Conservation (phyloP, 2,888 invertebrate genomes). For the Nomada flava region DNA sequence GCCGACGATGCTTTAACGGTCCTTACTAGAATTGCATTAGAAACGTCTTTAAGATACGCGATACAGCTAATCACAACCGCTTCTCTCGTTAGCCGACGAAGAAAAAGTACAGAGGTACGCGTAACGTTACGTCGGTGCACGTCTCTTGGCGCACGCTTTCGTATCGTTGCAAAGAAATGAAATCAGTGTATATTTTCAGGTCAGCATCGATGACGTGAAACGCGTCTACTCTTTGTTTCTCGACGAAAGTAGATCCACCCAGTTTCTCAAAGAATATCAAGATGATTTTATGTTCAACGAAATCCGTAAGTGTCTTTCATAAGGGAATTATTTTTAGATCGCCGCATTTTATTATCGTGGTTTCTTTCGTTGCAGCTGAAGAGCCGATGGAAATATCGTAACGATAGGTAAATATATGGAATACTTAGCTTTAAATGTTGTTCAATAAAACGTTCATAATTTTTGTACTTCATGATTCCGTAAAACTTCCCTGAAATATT, state of each 20-base stretch:
- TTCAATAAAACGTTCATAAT: constrained; percentile 26
- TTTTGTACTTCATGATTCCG: constrained; percentile 3
- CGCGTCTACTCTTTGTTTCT: constrained; percentile 97
- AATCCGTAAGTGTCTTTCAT: constrained; percentile 71
- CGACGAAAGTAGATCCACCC: constrained; percentile 96
- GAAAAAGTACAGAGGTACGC: constrained; percentile 93
- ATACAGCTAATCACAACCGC: constrained; percentile 99
- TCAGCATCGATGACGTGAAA: constrained; percentile 95
- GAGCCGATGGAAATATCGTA: constrained; percentile 78
- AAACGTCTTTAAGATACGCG: constrained; percentile 97
- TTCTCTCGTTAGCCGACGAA: constrained; percentile 95
- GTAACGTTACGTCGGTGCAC: not conserved
- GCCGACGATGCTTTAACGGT: constrained; percentile 95
- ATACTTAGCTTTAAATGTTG: constrained; percentile 5
- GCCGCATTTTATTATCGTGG: not conserved
- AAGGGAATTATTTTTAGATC: not conserved
- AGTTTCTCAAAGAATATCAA: constrained; percentile 97
- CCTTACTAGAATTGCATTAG: constrained; percentile 95
- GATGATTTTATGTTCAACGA: constrained; percentile 97
- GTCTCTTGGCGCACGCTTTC: not conserved
- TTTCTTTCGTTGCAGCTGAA: constrained; percentile 71
- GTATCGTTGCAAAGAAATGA: not conserved
- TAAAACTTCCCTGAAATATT: not conserved
- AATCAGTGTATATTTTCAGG: constrained; percentile 83
- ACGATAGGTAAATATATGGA: constrained; percentile 42